These are phyloP conservation scores for Craniophora ligustri DNA, from an alignment of 2,888 invertebrate species.

Conservation along the genomic window DNA sequence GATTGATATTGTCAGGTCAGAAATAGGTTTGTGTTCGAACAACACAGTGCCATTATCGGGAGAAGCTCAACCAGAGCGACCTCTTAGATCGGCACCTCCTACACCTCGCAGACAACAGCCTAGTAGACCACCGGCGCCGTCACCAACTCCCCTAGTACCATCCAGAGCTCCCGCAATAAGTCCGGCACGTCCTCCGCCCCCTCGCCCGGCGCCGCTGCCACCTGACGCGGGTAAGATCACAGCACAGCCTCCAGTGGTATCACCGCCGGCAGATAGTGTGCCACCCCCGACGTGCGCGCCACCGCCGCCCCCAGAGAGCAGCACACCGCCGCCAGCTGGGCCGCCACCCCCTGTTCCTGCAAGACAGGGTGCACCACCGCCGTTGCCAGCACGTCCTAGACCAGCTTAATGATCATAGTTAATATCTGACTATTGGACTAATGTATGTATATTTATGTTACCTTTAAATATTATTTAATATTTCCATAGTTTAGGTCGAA, in stretches of 20 bases:
- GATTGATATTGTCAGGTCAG: conserved; percentile 94
- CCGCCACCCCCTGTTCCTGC: conserved; percentile 87
- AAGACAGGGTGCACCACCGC: conserved; percentile 90
- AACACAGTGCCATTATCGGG: conserved; percentile 94
- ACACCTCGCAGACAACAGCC: conserved; percentile 87
- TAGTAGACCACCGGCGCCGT: conserved; percentile 90
- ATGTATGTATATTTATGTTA: conserved; percentile 31
- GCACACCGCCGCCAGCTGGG: conserved; percentile 74
- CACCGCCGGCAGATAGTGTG: conserved; percentile 87
- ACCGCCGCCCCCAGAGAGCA: conserved; percentile 78
- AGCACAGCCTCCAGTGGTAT: conserved; percentile 75
- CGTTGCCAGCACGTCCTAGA: conserved; percentile 90
- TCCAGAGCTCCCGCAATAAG: conserved; percentile 82
- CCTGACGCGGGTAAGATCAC: conserved; percentile 81
- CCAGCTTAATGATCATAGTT: conserved; percentile 60
- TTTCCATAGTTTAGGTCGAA: conserved; percentile 1
- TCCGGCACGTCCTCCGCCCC: conserved; percentile 88
- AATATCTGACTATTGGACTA: conserved; percentile 1
- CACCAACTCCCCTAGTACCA: conserved; percentile 83
- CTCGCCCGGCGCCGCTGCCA: conserved; percentile 87
- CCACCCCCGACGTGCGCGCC: conserved; percentile 91
- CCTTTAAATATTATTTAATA: conserved; percentile 17
- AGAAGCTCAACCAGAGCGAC: conserved; percentile 73
- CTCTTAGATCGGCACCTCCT: conserved; percentile 81
- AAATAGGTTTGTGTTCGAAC: conserved; percentile 94